phyloP scores from a whole-genome alignment of 2,113 vertebrate genomes.

The Ageneiosus marmoratus region DNA sequence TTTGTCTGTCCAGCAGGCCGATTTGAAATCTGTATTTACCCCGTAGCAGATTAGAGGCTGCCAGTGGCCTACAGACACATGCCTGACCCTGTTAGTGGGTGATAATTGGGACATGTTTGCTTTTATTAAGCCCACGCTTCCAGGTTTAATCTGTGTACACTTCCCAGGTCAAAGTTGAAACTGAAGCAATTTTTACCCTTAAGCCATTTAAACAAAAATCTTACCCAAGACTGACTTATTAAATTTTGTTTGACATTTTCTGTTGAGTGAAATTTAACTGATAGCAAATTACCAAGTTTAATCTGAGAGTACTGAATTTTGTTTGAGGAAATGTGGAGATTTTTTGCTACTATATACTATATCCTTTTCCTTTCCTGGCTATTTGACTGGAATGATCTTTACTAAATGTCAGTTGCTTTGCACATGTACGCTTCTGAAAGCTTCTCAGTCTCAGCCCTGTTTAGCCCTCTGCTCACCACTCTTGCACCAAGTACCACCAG shows the following conservation, averaged over 20 bases:
- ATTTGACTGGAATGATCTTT: background rate
- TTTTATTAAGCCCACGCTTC: conserved; percentile 70
- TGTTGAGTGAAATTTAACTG: conserved; percentile 65
- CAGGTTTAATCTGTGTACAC: conserved; percentile 68
- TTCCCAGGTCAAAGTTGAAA: conserved; percentile 69
- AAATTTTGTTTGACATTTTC: conserved; percentile 63
- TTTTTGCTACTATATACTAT: background rate
- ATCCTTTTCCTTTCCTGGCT: background rate
- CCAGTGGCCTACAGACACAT: conserved; percentile 64
- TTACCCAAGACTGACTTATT: conserved; percentile 59
- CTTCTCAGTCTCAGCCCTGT: background rate
- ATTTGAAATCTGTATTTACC: conserved; percentile 71
- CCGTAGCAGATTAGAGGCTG: conserved; percentile 65
- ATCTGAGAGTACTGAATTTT: conserved; percentile 2
- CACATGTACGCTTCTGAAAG: background rate
- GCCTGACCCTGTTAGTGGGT: conserved; percentile 62
- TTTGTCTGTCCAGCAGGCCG: conserved; percentile 58
- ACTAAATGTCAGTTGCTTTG: background rate
- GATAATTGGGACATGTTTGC: conserved; percentile 72
- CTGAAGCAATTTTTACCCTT: conserved; percentile 35
- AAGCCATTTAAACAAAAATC: conserved; percentile 48
- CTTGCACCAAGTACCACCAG: background rate
- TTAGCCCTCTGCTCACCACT: background rate
- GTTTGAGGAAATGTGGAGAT: conserved; percentile 10
- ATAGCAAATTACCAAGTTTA: conserved; percentile 55